These are phyloP conservation scores for Microplitis manilae DNA, from an alignment of 2,888 invertebrate genomes.

Conservation along the genomic window DNA sequence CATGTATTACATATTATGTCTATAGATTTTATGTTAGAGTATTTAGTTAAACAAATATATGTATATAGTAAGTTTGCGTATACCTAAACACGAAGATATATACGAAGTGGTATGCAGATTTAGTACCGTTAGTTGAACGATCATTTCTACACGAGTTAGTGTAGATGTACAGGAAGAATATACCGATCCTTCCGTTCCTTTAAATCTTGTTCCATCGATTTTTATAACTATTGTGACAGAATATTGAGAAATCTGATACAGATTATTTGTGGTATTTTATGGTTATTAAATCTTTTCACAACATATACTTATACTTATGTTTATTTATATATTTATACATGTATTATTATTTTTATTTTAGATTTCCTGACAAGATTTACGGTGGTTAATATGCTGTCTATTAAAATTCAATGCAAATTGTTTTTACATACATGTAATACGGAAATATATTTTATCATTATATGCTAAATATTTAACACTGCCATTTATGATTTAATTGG, in stretches of 20 bases:
- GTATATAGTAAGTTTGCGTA: no score
- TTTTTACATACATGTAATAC: constrained; percentile 1
- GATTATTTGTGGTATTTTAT: not conserved
- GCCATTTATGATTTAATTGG: not conserved
- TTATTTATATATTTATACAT: not conserved
- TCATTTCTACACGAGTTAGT: not conserved
- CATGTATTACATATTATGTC: no score
- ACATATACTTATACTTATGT: not conserved
- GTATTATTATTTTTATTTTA: not conserved
- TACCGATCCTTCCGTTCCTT: constrained; percentile 17
- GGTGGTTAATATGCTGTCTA: not conserved
- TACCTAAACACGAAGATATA: not conserved
- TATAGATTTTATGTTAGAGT: no score
- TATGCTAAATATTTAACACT: constrained; percentile 14
- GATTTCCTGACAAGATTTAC: not conserved
- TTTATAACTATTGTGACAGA: not conserved
- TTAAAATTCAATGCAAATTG: constrained; percentile 5
- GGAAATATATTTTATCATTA: not conserved
- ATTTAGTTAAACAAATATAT: no score
- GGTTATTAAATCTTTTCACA: not conserved
- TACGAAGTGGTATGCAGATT: constrained; percentile 60
- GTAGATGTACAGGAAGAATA: not conserved
- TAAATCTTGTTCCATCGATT: not conserved
- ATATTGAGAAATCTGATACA: not conserved
- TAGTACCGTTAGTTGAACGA: constrained; percentile 62